Percentiles rank a stretch among this genome's conserved stretches.
Evolutionary conservation across 2,113 vertebrate species (phyloP).

Genomic region (Xyliphius kryptos): DNA sequence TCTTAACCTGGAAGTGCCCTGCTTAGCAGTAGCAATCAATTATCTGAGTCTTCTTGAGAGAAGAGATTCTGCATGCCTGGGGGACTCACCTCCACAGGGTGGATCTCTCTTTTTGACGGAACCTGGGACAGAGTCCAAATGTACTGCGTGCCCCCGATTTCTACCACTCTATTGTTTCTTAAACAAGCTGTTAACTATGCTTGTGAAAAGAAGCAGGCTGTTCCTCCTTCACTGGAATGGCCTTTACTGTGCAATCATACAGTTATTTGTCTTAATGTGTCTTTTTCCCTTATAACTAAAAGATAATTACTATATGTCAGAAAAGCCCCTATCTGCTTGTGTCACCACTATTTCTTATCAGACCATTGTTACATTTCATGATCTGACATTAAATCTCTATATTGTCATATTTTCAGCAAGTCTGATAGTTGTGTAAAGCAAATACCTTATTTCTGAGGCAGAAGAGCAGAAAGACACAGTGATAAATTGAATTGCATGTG

Average conservation of each 20-base stretch:
- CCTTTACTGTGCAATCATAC: slow-evolving; percentile 25
- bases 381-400: too few relatives aligned
- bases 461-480: too few relatives aligned
- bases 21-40: slow-evolving; percentile 55
- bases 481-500: too few relatives aligned
- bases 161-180: slow-evolving; percentile 35
- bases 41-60: slow-evolving; percentile 41
- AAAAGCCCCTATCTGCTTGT: slow-evolving; percentile 25
- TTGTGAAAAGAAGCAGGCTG: slow-evolving; percentile 19
- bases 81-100: slow-evolving; percentile 55
- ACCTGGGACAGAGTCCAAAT: slow-evolving; percentile 50
- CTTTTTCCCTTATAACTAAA: too few relatives aligned
- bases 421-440: too few relatives aligned
- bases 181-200: slow-evolving; percentile 32
- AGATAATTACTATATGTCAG: slow-evolving; percentile 28
- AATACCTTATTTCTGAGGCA: too few relatives aligned
- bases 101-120: slow-evolving; percentile 48
- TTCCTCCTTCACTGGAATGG: neutral
- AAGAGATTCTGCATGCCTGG: slow-evolving; percentile 54
- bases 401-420: too few relatives aligned
- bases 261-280: slow-evolving; percentile 26
- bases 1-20: slow-evolving; percentile 50
- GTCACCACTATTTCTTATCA: too few relatives aligned
- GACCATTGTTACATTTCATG: too few relatives aligned
- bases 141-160: slow-evolving; percentile 37